Evolutionary conservation across 1,140 invertebrate genomes (phyloP), one percentile per base, ranked within the genome.

Genomic region (Neotoxoptera formosana): DNA sequence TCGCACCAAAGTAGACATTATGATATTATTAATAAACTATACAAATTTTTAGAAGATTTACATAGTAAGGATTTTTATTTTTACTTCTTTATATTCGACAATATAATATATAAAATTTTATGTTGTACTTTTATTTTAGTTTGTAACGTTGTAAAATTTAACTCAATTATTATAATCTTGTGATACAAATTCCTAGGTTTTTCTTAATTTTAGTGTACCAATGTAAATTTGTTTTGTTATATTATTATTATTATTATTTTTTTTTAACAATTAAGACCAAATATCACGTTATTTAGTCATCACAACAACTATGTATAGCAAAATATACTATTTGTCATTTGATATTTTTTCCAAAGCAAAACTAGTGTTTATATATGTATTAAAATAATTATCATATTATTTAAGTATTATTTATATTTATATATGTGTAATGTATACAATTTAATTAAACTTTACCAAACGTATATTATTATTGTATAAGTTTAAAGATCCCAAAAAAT

Each of bases 121-220:
- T 41, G 81, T 93, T 93, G 81, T 93, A 86, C 30, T 93, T 93
- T 86, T 34, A 92, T 34, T n/a, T 92, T 84, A 84, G 91, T 84
- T 53, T 45, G 48, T 86, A 93, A 92, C 41, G 11, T 51, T 86
- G 48, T 83, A 92, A 36, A 41, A 93, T 93, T 84, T 56, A 53
- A 92, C 76, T 92, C 91, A 84, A 92, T 92, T 91, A 87, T 86
- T 60, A 53, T 93, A 93, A 93, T 86, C 21, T 93, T 93, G 91
- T 93, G 91, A 93, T 93, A 93, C 30, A 93, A 84, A 48, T 51
- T 92, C 91, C 91, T 92, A 92, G 76, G 76, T 86, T 84, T 92
- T 84, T 86, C 47, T 51, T 92, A 48, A 83, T 86, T 56, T 93
- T 86, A 93, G 48, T 51, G 36, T 30, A 93, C 81, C 81, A 84